Base-by-base conservation (phyloP, 2,888 invertebrate genomes). In the Euclidia mi region DNA sequence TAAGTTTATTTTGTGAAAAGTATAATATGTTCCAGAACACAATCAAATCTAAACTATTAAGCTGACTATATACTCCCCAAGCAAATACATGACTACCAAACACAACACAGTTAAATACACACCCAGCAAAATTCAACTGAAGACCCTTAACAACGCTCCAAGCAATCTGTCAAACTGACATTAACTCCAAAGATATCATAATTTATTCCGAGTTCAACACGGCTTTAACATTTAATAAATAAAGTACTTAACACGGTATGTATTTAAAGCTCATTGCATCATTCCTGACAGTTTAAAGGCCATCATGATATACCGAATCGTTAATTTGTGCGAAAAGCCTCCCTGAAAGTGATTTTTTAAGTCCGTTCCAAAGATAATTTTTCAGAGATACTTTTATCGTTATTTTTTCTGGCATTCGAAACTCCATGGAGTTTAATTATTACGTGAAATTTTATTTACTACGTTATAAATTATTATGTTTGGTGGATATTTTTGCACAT, bases 201-300 rank as follows among this genome's bases (percentile, higher is more conserved):
- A 50, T 42, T 47, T 47, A 34, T 32, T 6, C 40, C 25, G 2
- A 45, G 49, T 48, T 41, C 40, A 34, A n/a, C 12, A 15, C 35
- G 55, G 65, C 49, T 53, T 46, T 32, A 42, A 40, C 32, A 46
- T 38, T 48, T 50, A 56, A 68, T 41, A 43, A 17, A 47, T 47
- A 38, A 57, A 56, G 45, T 52, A 44, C 40, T 40, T 45, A 45
- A 52, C 37, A 42, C 32, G n/a, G 32, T 41, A 52, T 46, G 46
- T 62, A 68, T 65, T 65, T 69, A 46, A 59, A 56, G 50, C 48
- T 61, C 77, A 73, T 76, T 76, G 66, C 57, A 64, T 61, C 58
- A 45, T 60, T 56, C 46, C 46, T 62, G 78, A 73, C 80, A 81
- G 66, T 17, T 65, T 81, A 68, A 81, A 71, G 82, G 60, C 69